Evolutionary conservation across 2,888 invertebrate species (phyloP).

Genomic region (Andrena fulva): DNA sequence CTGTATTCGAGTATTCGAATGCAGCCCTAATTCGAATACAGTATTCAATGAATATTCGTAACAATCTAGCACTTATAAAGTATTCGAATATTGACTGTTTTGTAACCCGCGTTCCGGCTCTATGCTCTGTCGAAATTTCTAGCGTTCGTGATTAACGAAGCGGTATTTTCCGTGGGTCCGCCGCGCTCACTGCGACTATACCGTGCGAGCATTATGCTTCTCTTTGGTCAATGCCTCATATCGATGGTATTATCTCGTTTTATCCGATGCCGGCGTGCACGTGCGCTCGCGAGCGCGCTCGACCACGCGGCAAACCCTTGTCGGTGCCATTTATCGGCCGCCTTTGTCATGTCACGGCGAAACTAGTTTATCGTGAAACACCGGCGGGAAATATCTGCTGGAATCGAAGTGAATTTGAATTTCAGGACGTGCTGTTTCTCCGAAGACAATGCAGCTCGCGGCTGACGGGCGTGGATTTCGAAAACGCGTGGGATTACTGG

Average conservation of each 20-base stretch:
- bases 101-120: background rate
- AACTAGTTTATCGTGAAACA: constrained; percentile 52
- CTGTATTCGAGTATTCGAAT: no score
- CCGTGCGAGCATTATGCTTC: constrained; percentile 30
- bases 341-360: constrained; percentile 51
- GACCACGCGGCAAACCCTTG: constrained; percentile 9
- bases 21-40: no score
- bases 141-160: constrained; percentile 3
- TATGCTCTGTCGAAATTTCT: background rate
- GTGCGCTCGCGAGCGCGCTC: background rate
- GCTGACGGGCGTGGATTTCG: background rate
- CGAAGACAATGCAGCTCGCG: background rate
- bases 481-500: background rate
- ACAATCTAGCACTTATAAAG: no score
- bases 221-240: constrained; percentile 53
- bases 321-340: constrained; percentile 59
- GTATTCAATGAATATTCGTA: no score
- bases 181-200: constrained; percentile 19
- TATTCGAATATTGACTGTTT: no score
- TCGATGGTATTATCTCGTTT: constrained; percentile 62
- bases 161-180: constrained; percentile 35
- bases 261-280: constrained; percentile 42
- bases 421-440: background rate
- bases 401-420: constrained; percentile 3
- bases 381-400: constrained; percentile 36